phyloP scores from a whole-genome alignment of 2,888 invertebrate species.

The Calameuta filiformis region DNA sequence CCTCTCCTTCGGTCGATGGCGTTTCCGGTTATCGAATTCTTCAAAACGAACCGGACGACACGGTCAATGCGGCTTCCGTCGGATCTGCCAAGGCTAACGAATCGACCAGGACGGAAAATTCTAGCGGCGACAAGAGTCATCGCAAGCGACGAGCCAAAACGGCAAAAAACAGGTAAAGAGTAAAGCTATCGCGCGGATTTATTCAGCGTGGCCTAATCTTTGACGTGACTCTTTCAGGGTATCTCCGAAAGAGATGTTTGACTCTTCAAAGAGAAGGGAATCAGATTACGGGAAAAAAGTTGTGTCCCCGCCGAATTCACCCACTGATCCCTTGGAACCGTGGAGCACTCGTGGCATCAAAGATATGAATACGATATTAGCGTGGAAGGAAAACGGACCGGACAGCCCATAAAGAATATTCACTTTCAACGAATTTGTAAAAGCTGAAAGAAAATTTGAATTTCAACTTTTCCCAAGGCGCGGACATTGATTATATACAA shows the following conservation, averaged over 20 bases:
- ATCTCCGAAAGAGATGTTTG: slow-evolving; percentile 62
- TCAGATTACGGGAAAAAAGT: slow-evolving; percentile 42
- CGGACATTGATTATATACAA: neutral
- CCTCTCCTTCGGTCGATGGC: slow-evolving; percentile 44
- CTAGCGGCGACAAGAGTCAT: slow-evolving; percentile 27
- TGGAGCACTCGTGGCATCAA: slow-evolving; percentile 79
- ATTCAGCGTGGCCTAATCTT: neutral
- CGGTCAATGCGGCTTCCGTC: neutral
- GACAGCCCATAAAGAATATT: slow-evolving; percentile 64
- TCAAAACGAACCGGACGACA: slow-evolving; percentile 47
- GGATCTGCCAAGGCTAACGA: neutral
- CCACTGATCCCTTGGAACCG: slow-evolving; percentile 76
- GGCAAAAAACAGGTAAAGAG: slow-evolving; percentile 61
- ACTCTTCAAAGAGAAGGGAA: slow-evolving; percentile 57
- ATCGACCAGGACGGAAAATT: neutral
- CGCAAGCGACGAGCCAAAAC: slow-evolving; percentile 56
- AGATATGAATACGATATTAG: slow-evolving; percentile 78
- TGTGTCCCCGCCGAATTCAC: slow-evolving; percentile 60
- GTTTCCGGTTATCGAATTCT: slow-evolving; percentile 45
- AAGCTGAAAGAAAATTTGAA: neutral
- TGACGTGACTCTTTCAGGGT: slow-evolving; percentile 59
- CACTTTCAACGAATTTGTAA: neutral
- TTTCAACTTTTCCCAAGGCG: neutral
- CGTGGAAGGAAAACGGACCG: slow-evolving; percentile 71
- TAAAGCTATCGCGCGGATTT: neutral